phyloP scores from a whole-genome alignment of 2,888 invertebrate genomes.

The Galerucella nymphaeae region DNA sequence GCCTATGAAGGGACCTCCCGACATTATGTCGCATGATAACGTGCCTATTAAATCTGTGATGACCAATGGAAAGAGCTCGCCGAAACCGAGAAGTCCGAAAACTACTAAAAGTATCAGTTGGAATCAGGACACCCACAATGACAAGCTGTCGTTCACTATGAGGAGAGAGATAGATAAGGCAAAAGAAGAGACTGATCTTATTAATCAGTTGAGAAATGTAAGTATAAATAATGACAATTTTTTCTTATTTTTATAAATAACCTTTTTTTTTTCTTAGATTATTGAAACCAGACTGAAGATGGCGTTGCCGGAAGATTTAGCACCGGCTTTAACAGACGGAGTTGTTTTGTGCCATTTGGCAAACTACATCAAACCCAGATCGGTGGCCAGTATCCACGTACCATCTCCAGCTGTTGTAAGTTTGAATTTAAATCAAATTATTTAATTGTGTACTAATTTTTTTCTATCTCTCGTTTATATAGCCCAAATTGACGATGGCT shows the following conservation, averaged over 20 bases:
- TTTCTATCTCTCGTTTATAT: conserved; percentile 65
- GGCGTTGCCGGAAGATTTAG: conserved; percentile 86
- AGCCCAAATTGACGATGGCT: conserved; percentile 95
- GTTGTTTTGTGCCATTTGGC: conserved; percentile 95
- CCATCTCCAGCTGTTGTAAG: conserved; percentile 91
- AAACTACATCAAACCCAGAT: conserved; percentile 90
- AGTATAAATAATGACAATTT: too few species aligned
- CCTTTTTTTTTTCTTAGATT: conserved; percentile 70
- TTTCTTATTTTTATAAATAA: not conserved
- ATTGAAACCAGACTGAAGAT: conserved; percentile 92
- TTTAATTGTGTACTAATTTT: conserved; percentile 16
- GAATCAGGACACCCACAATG: conserved; percentile 77
- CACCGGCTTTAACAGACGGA: conserved; percentile 88
- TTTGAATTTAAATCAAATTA: conserved; percentile 40
- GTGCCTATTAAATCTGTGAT: conserved; percentile 57
- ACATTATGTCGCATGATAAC: conserved; percentile 72
- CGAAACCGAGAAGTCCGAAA: conserved; percentile 51
- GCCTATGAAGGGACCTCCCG: conserved; percentile 68
- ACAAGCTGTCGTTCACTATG: conserved; percentile 91
- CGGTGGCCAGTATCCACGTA: conserved; percentile 94
- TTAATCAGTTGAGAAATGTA: conserved; percentile 86
- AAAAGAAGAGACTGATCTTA: conserved; percentile 87
- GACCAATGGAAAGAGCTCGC: conserved; percentile 55
- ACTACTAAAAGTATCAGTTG: conserved; percentile 72
- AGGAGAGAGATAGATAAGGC: conserved; percentile 91